Evolutionary conservation across 2,888 invertebrate genomes (phyloP), one percentile per base, ranked within the genome.

Genomic region (Dolichomitus sp.): DNA sequence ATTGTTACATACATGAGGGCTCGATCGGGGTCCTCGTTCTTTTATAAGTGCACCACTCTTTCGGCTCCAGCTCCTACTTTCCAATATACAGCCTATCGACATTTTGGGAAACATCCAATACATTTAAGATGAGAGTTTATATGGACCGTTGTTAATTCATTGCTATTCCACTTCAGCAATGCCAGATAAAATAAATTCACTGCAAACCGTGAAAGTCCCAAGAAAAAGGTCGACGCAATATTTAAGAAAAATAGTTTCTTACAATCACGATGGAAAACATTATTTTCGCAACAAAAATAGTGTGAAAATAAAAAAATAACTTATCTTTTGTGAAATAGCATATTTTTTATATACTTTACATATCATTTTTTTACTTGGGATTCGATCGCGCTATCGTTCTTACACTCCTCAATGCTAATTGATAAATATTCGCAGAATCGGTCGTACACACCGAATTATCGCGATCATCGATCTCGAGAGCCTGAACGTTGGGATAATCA

Each of bases 1-100:
- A 91, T 92, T 92, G 92, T 92, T 89, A 86, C 85, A 86, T 88
- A 88, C 90, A 90, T 91, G 91, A 90, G 90, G 90, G 90, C 90
- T 91, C 91, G 92, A 90, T 91, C 91, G 90, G 87, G 90, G 87
- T 88, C 89, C 90, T 89, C 89, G 88, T 86, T 82, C 89, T 90
- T 92, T 89, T 89, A 89, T 88, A 89, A 84, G 75, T 82, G 74
- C 70, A 84, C 84, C 85, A 80, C 86, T 84, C 79, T 84, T 73
- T 84, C 87, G 80, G 81, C 84, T 80, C 81, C 80, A 42, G 80
- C 59, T 61, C 73, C 85, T 74, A 48, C 77, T 80, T 83, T 27
- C 85, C 84, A 61, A 73, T 73, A 73, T 73, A 45, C 57, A 75
- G 61, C 74, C 72, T 66, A 75, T 80, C 72, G 61, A 30, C 59